Conservation (phyloP, 2,888 invertebrate genomes). For the Coelopa pilipes region DNA sequence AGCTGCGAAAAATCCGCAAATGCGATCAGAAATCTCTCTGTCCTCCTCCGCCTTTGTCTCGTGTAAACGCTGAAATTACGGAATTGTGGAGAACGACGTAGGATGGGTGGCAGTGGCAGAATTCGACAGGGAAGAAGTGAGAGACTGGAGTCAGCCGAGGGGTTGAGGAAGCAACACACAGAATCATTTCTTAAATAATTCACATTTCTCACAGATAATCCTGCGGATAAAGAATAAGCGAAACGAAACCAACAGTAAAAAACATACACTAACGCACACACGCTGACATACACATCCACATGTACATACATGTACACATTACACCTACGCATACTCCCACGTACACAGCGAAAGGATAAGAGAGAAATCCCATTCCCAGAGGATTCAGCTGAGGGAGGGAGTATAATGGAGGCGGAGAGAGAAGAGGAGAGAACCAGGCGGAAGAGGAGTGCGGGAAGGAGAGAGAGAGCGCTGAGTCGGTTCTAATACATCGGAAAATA, state of each 20-base stretch:
- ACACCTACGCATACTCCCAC: neutral
- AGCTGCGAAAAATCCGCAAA: no score
- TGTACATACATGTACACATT: neutral
- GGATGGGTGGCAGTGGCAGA: no score
- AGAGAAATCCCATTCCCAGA: neutral
- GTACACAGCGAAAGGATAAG: neutral
- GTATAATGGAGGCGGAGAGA: neutral
- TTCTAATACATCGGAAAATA: conserved; percentile 9
- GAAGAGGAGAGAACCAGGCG: no score
- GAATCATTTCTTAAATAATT: neutral
- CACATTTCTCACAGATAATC: conserved; percentile 12
- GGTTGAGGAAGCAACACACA: no score
- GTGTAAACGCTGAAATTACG: no score
- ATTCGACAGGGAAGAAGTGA: no score
- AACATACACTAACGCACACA: conserved; percentile 1
- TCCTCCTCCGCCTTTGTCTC: no score
- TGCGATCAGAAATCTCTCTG: no score
- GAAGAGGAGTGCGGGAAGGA: no score
- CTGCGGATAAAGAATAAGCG: neutral
- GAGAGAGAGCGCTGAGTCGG: no score
- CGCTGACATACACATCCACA: neutral
- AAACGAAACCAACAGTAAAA: neutral
- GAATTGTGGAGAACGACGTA: no score
- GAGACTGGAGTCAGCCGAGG: no score
- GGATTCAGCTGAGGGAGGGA: neutral